phyloP scores from a whole-genome alignment of 2,888 invertebrate species.

The Meandrusa payeni region DNA sequence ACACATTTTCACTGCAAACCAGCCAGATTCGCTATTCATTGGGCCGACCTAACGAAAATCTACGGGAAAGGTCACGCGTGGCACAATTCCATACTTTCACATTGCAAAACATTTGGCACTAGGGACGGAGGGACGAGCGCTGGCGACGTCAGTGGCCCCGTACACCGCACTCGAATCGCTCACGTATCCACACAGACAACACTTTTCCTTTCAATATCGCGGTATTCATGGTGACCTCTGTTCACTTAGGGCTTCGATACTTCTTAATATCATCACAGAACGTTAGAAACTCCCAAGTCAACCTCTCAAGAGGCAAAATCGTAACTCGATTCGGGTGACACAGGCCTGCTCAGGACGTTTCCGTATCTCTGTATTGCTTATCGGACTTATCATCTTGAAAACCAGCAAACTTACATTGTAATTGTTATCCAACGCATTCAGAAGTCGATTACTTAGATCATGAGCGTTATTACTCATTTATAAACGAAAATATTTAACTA shows the following conservation, averaged over 20 bases:
- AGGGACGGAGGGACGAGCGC: slow-evolving; percentile 68
- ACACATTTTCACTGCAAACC: slow-evolving; percentile 47
- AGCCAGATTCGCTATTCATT: slow-evolving; percentile 40
- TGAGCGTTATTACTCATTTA: slow-evolving; percentile 91
- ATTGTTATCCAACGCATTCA: slow-evolving; percentile 97
- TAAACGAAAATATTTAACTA: slow-evolving; percentile 82
- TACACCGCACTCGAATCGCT: slow-evolving; percentile 65
- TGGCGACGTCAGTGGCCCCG: slow-evolving; percentile 76
- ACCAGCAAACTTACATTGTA: slow-evolving; percentile 95
- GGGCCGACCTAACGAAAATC: slow-evolving; percentile 46
- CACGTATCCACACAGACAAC: slow-evolving; percentile 61
- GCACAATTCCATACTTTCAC: slow-evolving; percentile 79
- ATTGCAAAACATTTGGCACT: slow-evolving; percentile 80
- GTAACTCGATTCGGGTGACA: slow-evolving; percentile 75
- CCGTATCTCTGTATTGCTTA: slow-evolving; percentile 65
- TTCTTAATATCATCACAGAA: slow-evolving; percentile 41
- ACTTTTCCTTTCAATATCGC: slow-evolving; percentile 51
- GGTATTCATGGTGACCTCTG: slow-evolving; percentile 45
- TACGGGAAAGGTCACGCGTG: slow-evolving; percentile 73
- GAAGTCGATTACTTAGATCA: slow-evolving; percentile 97
- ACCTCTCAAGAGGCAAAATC: slow-evolving; percentile 65
- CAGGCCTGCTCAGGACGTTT: slow-evolving; percentile 76
- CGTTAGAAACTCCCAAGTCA: slow-evolving; percentile 49
- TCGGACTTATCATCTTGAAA: slow-evolving; percentile 66
- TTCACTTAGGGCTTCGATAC: slow-evolving; percentile 41